Conservation (phyloP, 2,888 invertebrate species). For the Chrysotoxum bicinctum region DNA sequence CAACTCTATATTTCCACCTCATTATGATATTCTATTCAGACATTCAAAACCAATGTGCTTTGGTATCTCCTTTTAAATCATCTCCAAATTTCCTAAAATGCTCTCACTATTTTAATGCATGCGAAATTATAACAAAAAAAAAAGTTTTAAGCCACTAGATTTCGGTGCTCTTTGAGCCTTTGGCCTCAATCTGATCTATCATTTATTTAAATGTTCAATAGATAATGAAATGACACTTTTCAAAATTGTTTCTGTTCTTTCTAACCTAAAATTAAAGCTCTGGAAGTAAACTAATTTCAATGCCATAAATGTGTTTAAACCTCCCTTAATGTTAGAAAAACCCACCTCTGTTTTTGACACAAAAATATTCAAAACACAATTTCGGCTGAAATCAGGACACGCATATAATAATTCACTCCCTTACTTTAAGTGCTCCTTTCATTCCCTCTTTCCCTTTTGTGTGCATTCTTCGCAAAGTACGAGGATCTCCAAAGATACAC, state of each 20-base stretch:
- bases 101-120: too few relatives aligned
- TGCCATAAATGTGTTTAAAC: neutral
- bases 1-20: too few relatives aligned
- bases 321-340: slow-evolving; percentile 4
- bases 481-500: neutral
- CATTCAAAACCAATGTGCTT: too few relatives aligned
- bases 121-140: too few relatives aligned
- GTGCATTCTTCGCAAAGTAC: neutral
- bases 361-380: slow-evolving; percentile 4
- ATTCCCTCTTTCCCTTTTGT: neutral
- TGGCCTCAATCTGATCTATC: too few relatives aligned
- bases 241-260: neutral
- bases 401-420: slow-evolving; percentile 42
- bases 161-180: too few relatives aligned
- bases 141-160: too few relatives aligned
- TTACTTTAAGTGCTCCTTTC: slow-evolving; percentile 40
- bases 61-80: too few relatives aligned
- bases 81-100: too few relatives aligned
- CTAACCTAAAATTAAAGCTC: neutral
- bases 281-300: slow-evolving; percentile 1
- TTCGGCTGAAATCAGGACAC: slow-evolving; percentile 41
- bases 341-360: neutral
- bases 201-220: too few relatives aligned
- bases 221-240: neutral
- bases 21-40: too few relatives aligned